These are phyloP conservation scores for Micronycteris hirsuta DNA, from an alignment of 2,113 vertebrate genomes.

Conservation along the genomic window DNA sequence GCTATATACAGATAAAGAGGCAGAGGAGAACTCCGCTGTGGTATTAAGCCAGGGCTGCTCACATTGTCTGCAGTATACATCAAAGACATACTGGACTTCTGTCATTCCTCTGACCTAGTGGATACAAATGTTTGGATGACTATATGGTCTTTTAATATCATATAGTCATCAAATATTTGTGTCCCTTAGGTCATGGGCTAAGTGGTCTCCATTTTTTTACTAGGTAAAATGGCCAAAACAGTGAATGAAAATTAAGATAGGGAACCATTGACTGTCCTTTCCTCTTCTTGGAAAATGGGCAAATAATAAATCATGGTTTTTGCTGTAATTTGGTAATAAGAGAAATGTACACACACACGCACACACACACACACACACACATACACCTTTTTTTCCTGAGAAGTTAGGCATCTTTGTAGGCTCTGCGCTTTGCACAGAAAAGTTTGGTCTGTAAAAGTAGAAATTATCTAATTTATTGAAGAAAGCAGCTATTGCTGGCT, in stretches of 20 bases:
- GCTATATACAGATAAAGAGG: background rate
- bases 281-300: background rate
- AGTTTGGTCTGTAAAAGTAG: background rate
- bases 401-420: background rate
- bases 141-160: background rate
- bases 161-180: background rate
- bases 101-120: background rate
- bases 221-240: background rate
- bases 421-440: background rate
- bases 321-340: background rate
- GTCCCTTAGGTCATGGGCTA: background rate
- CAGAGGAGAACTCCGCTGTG: background rate
- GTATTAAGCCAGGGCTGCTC: background rate
- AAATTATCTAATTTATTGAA: constrained; percentile 17
- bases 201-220: background rate
- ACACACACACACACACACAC: background rate
- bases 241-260: background rate
- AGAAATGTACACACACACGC: background rate
- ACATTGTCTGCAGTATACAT: background rate
- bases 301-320: background rate
- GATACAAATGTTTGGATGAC: background rate
- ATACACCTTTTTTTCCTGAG: background rate
- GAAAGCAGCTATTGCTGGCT: background rate
- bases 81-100: background rate
- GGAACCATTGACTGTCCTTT: background rate